Evolutionary conservation across 2,797 vertebrate species (phyloP), one percentile per base, ranked within the genome.

Genomic region (Spinus pinus): DNA sequence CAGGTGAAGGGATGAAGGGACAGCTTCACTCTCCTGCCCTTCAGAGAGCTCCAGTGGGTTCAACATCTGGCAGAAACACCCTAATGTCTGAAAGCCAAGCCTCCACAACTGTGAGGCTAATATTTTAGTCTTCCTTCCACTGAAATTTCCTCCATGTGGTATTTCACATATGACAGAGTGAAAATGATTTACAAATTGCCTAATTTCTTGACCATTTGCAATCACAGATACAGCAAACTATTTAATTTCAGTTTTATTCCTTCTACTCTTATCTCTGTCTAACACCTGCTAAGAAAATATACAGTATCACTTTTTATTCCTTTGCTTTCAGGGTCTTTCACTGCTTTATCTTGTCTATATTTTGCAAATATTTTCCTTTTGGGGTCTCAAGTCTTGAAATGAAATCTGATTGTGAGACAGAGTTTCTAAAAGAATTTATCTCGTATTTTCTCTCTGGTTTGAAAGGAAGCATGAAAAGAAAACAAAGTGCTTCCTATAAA

Each of bases 311-410:
- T 44, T 93, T 67, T 86, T 81, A 75, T 81, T 83, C 20, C n/a
- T 73, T 81, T 86, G 23, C 30, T 96, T 93, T 93, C 53, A 69
- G 49, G 17, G 42, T 65, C 17, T 92, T 91, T 70, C 53, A 57
- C 9, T 65, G 58, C 31, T 86, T 93, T 92, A 84, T 85, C 82
- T 93, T 80, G 69, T 37, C 16, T 82, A 74, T 84, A 89, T 64
- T 7, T 74, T 93, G 74, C 33, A 89, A 84, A 74, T 86, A 91
- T 91, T 86, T 95, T 90, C 60, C 72, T 85, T 17, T n/a, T 94
- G 49, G 21, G 16, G 39, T 81, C 70, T 88, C 93, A 74, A 67
- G 28, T 78, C 60, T 65, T 91, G 46, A 75, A 88, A 89, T 3
- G 5, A 92, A 88, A 90, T 56, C 46, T 77, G 49, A 78, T 75